Evolutionary conservation across 2,888 invertebrate species (phyloP).

Genomic region (Limnephilus auricula): DNA sequence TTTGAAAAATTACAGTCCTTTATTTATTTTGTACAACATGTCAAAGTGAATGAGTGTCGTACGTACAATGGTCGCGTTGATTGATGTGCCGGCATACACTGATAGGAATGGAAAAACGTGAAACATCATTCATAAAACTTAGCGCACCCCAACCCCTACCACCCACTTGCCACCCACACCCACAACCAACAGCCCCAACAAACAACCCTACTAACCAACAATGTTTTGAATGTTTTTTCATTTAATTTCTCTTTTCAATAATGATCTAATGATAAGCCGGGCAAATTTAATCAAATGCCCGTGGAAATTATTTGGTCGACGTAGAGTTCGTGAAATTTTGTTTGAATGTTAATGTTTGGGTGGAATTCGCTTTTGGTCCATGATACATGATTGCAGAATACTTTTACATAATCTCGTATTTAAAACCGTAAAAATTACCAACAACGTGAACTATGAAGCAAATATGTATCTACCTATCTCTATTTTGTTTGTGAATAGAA

Average conservation of each 20-base stretch:
- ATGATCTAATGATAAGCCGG: not conserved
- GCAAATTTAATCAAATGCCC: not conserved
- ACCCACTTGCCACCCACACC: not conserved
- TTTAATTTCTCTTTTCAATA: not conserved
- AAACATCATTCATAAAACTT: constrained; percentile 35
- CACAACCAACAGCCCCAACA: not conserved
- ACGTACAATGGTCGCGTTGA: constrained; percentile 33
- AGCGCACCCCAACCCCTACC: not conserved
- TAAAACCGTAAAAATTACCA: not conserved
- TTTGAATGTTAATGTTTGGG: not conserved
- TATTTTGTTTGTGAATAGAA: not conserved
- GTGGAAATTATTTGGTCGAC: not conserved
- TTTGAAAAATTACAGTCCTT: constrained; percentile 36
- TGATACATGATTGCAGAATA: too few species aligned
- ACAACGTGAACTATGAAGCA: not conserved
- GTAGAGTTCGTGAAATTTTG: not conserved
- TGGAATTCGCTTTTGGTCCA: too few species aligned
- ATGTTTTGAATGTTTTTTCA: not conserved
- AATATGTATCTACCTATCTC: not conserved
- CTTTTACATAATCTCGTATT: too few species aligned
- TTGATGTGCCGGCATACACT: constrained; percentile 39
- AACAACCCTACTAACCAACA: not conserved
- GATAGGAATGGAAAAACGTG: constrained; percentile 35
- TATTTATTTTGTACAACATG: constrained; percentile 26
- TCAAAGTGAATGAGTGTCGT: constrained; percentile 43